Evolutionary conservation across 2,797 vertebrate species (phyloP).

Genomic region (Hippoglossus hippoglossus): DNA sequence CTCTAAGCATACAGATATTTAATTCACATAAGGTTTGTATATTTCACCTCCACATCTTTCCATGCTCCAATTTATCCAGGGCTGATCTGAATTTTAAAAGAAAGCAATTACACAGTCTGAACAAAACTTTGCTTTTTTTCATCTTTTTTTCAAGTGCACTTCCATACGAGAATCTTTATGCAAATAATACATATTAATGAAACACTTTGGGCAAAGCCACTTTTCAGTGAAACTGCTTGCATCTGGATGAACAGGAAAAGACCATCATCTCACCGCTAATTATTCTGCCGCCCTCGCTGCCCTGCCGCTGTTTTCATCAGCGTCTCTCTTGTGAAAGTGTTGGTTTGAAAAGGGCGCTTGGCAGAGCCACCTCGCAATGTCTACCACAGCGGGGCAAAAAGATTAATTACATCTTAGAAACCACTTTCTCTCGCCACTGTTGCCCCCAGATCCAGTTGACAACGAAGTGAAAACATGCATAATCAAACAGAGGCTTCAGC

Average conservation of each 20-base stretch:
- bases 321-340: slow-evolving; percentile 9
- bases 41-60: not conserved
- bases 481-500: slow-evolving; percentile 32
- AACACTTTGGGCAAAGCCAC: slow-evolving; percentile 16
- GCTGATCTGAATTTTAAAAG: not conserved
- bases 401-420: slow-evolving; percentile 53
- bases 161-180: slow-evolving; percentile 9
- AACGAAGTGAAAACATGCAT: slow-evolving; percentile 37
- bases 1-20: slow-evolving; percentile 2
- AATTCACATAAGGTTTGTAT: not conserved
- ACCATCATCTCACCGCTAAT: slow-evolving; percentile 28
- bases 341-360: slow-evolving; percentile 33
- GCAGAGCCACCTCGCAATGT: slow-evolving; percentile 17
- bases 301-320: slow-evolving; percentile 32
- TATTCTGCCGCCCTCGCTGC: slow-evolving; percentile 11
- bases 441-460: slow-evolving; percentile 10
- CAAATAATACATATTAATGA: slow-evolving; percentile 33
- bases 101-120: slow-evolving; percentile 13
- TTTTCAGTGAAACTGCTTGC: slow-evolving; percentile 9
- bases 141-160: too few relatives aligned
- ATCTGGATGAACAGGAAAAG: slow-evolving; percentile 24
- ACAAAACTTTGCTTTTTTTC: not conserved
- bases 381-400: slow-evolving; percentile 24
- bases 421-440: slow-evolving; percentile 20
- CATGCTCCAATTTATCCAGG: not conserved